Evolutionary conservation across 2,888 invertebrate genomes (phyloP).

Genomic region (Nomada ferruginata): DNA sequence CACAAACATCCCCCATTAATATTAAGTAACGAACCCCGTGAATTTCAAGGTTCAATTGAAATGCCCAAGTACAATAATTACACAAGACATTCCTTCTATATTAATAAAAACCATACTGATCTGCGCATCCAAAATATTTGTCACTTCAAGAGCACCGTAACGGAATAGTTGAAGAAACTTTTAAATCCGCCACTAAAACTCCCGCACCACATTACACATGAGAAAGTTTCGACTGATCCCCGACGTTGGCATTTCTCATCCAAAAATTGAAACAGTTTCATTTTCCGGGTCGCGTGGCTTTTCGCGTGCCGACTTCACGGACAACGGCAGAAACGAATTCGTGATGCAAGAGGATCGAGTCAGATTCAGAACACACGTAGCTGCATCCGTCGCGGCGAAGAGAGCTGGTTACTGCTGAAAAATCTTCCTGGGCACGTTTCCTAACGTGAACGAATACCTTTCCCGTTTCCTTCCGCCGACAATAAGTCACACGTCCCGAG

Average conservation of each 20-base stretch:
- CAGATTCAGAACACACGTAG: slow-evolving; percentile 41
- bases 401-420: slow-evolving; percentile 34
- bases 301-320: slow-evolving; percentile 6
- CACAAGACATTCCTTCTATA: too few relatives aligned
- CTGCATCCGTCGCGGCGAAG: slow-evolving; percentile 1
- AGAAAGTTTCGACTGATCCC: slow-evolving; percentile 1
- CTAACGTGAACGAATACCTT: slow-evolving; percentile 56
- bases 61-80: too few relatives aligned
- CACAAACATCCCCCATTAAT: too few relatives aligned
- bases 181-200: background rate
- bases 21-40: too few relatives aligned
- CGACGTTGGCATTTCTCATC: slow-evolving; percentile 18
- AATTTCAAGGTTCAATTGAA: too few relatives aligned
- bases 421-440: slow-evolving; percentile 52
- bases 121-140: too few relatives aligned
- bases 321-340: slow-evolving; percentile 37
- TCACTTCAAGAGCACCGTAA: too few relatives aligned
- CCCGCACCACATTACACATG: background rate
- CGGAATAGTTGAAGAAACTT: background rate
- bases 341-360: slow-evolving; percentile 33
- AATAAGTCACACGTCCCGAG: slow-evolving; percentile 54
- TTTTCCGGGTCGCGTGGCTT: slow-evolving; percentile 37
- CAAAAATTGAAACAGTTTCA: slow-evolving; percentile 48
- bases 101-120: too few relatives aligned
- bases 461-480: slow-evolving; percentile 46